phyloP scores from a whole-genome alignment of 2,113 vertebrate species.

The Myrmecobius fasciatus region DNA sequence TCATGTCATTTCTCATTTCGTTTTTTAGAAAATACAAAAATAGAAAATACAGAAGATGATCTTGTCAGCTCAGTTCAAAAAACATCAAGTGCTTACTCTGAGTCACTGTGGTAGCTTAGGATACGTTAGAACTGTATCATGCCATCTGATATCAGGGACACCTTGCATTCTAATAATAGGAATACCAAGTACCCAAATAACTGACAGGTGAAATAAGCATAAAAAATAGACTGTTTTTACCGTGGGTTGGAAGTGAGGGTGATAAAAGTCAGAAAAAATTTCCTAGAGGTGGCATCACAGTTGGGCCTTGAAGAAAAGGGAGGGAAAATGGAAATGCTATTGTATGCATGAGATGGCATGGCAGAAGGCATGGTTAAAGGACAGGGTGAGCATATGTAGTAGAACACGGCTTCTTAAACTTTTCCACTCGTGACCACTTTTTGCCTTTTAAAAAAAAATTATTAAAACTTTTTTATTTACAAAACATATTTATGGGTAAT shows the following conservation, averaged over 20 bases:
- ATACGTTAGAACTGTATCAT: constrained; percentile 17
- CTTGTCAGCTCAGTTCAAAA: not conserved
- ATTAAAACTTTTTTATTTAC: no score
- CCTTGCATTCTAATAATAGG: not conserved
- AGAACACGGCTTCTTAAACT: not conserved
- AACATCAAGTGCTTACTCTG: not conserved
- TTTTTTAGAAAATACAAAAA: constrained; percentile 38
- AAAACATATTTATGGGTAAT: no score
- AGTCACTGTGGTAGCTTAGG: constrained; percentile 9
- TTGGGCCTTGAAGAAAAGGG: not conserved
- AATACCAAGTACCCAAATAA: not conserved
- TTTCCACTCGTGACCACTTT: no score
- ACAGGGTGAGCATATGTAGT: not conserved
- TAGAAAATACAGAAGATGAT: not conserved
- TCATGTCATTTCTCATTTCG: constrained; percentile 26
- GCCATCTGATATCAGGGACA: not conserved
- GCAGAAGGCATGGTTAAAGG: not conserved
- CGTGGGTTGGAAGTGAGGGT: not conserved
- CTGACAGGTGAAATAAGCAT: not conserved
- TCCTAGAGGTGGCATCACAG: not conserved
- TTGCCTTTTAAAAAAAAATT: no score
- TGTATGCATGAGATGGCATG: not conserved
- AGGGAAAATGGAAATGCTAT: not conserved
- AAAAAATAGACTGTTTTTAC: not conserved
- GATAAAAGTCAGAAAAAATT: not conserved